Evolutionary conservation across 2,113 vertebrate genomes (phyloP).

Genomic region (Rhea americana): DNA sequence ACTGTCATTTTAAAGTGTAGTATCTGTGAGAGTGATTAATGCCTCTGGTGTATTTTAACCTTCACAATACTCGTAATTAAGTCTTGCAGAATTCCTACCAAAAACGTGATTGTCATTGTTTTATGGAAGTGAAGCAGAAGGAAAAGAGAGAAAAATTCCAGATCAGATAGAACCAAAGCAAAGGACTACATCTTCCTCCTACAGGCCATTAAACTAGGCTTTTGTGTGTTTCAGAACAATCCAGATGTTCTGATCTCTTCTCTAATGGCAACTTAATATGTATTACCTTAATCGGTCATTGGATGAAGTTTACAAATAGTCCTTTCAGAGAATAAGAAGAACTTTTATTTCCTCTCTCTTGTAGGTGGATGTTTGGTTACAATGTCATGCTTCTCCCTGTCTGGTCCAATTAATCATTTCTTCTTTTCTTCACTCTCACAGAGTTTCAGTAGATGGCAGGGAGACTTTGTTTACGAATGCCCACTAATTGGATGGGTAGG

Average conservation of each 20-base stretch:
- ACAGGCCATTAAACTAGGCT: background rate
- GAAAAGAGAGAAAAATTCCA: background rate
- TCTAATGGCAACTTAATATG: background rate
- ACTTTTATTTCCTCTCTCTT: background rate
- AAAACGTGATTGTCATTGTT: background rate
- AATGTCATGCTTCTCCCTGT: background rate
- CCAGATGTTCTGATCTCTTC: background rate
- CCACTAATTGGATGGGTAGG: background rate
- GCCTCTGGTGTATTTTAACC: background rate
- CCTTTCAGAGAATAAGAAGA: background rate
- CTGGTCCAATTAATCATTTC: background rate
- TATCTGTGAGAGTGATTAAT: background rate
- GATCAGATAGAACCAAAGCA: background rate
- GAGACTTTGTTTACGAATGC: background rate
- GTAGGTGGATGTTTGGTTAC: background rate
- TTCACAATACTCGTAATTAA: background rate
- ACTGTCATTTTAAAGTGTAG: background rate
- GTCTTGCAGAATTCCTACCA: background rate
- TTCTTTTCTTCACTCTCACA: background rate
- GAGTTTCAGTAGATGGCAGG: background rate
- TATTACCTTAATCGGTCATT: background rate
- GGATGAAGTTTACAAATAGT: background rate
- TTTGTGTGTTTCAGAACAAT: background rate
- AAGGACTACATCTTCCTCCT: background rate
- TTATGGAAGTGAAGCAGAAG: background rate